These are phyloP conservation scores for Nibea coibor DNA, from an alignment of 2,113 vertebrate species.

Conservation along the genomic window DNA sequence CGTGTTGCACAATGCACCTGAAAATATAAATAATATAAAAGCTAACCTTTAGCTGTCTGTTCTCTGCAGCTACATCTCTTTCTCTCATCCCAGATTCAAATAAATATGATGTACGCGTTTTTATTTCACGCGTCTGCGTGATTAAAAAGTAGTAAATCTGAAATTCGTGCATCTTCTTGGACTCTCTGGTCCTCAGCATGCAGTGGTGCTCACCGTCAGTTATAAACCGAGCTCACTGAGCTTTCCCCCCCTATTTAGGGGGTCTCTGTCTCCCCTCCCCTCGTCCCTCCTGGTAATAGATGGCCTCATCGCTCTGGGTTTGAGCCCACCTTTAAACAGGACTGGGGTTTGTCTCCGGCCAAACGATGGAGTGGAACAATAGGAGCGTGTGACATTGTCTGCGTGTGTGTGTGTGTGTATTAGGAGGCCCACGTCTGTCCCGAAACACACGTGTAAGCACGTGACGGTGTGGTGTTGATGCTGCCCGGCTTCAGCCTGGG, in stretches of 20 bases:
- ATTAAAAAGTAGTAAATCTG: not conserved
- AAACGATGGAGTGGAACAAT: constrained; percentile 63
- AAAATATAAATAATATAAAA: not conserved
- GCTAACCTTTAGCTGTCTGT: not conserved
- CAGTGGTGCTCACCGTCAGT: constrained; percentile 15
- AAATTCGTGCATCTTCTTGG: not conserved
- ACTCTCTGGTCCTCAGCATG: constrained; percentile 8
- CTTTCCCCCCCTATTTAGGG: constrained; percentile 21
- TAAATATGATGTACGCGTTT: not conserved
- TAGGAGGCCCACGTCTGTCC: constrained; percentile 79
- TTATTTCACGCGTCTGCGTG: not conserved
- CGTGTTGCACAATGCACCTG: not conserved
- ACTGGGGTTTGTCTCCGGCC: constrained; percentile 49
- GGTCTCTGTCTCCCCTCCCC: constrained; percentile 48
- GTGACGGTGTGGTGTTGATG: constrained; percentile 68
- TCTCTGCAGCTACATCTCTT: not conserved
- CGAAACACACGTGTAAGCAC: constrained; percentile 74
- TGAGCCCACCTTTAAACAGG: constrained; percentile 67
- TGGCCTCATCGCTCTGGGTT: constrained; percentile 51
- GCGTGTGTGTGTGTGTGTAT: constrained; percentile 56
- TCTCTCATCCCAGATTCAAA: too few relatives aligned
- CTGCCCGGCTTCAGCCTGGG: constrained; percentile 57
- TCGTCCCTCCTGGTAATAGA: constrained; percentile 62
- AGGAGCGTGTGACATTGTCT: constrained; percentile 79
- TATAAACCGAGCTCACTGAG: constrained; percentile 35